Evolutionary conservation across 2,113 vertebrate species (phyloP), one percentile per base, ranked within the genome.

Genomic region (Dipodomys stephensi): DNA sequence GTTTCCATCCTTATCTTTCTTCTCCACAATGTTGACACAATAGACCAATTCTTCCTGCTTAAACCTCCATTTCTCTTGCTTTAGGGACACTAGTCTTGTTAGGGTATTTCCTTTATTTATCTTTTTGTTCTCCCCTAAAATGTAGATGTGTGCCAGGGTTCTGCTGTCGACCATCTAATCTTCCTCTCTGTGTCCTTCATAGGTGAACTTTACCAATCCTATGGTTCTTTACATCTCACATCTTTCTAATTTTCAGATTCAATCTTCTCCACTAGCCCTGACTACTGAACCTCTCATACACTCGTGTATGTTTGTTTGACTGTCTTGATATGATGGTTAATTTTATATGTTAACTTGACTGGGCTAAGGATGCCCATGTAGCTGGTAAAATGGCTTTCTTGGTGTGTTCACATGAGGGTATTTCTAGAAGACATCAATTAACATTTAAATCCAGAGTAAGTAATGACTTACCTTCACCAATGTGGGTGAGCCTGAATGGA

Each of bases 241-340:
- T 83, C 49, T 79, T 79, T 86, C 15, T 68, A 90, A 35, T 28
- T 62, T 91, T 30, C 53, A 88, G 69, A 92, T 74, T 46, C 44
- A 82, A 30, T 39, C 22, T 28, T 87, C 76, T 5, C 8, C 12
- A 71, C 23, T 35, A 85, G 44, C 4, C 28, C 89, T 72, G 15
- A 22, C 69, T 73, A 46, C 46, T 9, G 4, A 92, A 27, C 9
- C 22, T 57, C 60, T 76, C 27, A 81, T 64, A 90, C 44, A 25
- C 23, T 87, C 20, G 28, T 32, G 1, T 23, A 32, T 57, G 27
- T 74, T 32, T 57, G 30, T 74, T 30, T 79, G 65, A 74, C 18
- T 71, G 28, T 77, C 44, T 83, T 25, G 22, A 8, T 67, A 16
- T 79, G 57, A 46, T 3, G 35, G 28, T 65, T 72, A 53, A 64